Percentiles rank a stretch among this genome's conserved stretches.
Conservation (phyloP, 2,113 vertebrate species). For the Haemorhous mexicanus region DNA sequence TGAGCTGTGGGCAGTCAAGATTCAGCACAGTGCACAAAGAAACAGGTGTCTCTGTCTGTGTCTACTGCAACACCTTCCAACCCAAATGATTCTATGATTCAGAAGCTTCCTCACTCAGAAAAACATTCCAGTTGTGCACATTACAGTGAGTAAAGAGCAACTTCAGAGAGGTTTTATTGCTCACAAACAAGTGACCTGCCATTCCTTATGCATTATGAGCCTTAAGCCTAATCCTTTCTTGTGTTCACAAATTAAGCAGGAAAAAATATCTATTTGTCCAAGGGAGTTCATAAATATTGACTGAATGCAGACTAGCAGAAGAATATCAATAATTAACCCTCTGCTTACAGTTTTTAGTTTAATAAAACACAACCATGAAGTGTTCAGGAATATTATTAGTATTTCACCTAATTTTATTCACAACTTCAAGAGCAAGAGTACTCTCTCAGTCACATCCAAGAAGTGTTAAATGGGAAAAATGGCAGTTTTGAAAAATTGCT, state of each 20-base stretch:
- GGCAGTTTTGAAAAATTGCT: neutral
- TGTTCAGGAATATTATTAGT: neutral
- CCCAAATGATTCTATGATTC: neutral
- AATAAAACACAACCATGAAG: neutral
- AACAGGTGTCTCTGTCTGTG: too few species aligned
- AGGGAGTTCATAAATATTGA: neutral
- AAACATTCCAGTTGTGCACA: neutral
- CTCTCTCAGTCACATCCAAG: neutral
- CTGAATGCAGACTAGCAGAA: neutral
- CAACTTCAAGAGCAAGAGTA: neutral
- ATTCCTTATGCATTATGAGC: neutral
- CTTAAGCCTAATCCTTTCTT: neutral
- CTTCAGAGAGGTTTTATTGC: neutral
- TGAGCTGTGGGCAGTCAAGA: neutral
- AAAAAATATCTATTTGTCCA: neutral
- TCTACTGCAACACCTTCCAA: neutral
- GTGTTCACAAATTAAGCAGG: neutral
- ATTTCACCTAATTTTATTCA: neutral
- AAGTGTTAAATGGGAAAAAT: neutral
- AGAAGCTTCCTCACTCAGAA: neutral
- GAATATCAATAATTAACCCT: neutral
- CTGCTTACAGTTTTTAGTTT: neutral
- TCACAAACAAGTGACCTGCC: neutral
- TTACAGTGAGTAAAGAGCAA: neutral
- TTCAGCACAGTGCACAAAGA: neutral